A percentile compares a stretch with the other conserved stretches of the same genome.
These are phyloP conservation scores for Cossypha heuglini DNA, from an alignment of 2,797 vertebrate species.

Conservation along the genomic window DNA sequence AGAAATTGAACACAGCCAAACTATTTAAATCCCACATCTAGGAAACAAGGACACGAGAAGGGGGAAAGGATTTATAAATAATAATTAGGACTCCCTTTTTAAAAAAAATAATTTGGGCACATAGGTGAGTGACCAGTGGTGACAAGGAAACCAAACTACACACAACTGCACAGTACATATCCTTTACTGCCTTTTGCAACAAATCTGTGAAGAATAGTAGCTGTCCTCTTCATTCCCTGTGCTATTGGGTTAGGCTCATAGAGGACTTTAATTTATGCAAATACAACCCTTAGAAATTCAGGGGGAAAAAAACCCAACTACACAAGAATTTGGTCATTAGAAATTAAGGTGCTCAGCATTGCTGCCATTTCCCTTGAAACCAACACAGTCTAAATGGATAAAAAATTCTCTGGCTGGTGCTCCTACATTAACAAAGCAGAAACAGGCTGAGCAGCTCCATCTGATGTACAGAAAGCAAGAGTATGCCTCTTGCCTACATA, in stretches of 20 bases:
- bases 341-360: not conserved
- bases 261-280: not conserved
- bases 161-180: not conserved
- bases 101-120: constrained; percentile 17
- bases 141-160: not conserved
- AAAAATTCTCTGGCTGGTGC: not conserved
- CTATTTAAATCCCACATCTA: not conserved
- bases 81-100: not conserved
- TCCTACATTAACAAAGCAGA: not conserved
- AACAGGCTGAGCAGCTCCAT: not conserved
- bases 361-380: not conserved
- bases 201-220: not conserved
- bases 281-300: not conserved
- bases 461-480: not conserved
- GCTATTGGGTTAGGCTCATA: not conserved
- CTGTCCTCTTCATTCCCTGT: not conserved
- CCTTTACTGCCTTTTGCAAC: not conserved
- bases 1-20: not conserved
- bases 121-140: not conserved
- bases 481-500: not conserved
- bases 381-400: not conserved
- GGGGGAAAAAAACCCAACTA: rapidly evolving
- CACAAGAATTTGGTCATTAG: not conserved
- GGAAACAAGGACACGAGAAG: not conserved
- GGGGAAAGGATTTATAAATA: not conserved